Percentiles rank a stretch among this genome's conserved stretches.
phyloP scores from a whole-genome alignment of 2,797 vertebrate genomes.

The Novumbra hubbsi region DNA sequence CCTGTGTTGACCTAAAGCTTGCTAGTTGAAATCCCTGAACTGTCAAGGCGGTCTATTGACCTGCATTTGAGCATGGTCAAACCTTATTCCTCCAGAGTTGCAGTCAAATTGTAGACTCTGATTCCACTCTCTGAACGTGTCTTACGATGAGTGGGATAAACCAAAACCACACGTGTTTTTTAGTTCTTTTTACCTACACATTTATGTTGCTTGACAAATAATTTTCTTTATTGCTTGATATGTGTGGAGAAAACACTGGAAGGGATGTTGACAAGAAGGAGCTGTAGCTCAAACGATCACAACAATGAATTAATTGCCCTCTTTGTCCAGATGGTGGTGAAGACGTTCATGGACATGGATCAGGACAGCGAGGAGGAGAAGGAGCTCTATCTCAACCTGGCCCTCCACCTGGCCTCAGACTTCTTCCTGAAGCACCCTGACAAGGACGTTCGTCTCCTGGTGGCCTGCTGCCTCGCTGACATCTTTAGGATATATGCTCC shows the following conservation, averaged over 20 bases:
- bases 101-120: no score
- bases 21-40: no score
- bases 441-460: constrained; percentile 95
- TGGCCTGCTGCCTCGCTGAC: constrained; percentile 96
- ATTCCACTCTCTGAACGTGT: no score
- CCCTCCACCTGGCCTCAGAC: constrained; percentile 96
- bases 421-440: constrained; percentile 98
- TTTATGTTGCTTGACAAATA: neutral
- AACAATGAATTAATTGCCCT: neutral
- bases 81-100: no score
- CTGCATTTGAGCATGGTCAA: no score
- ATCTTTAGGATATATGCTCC: constrained; percentile 98
- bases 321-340: constrained; percentile 92
- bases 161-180: no score
- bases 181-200: no score
- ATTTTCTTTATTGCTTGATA: neutral
- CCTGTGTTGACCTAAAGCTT: no score
- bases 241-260: neutral
- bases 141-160: no score
- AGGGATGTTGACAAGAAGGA: neutral
- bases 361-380: constrained; percentile 99
- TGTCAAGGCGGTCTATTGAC: no score
- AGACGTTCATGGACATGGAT: constrained; percentile 99
- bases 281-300: neutral
- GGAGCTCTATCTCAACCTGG: constrained; percentile 93